Percentiles rank a stretch among this genome's conserved stretches.
These are phyloP conservation scores for Acrocephalus kingi DNA, from an alignment of 2,113 vertebrate genomes.

Conservation along the genomic window DNA sequence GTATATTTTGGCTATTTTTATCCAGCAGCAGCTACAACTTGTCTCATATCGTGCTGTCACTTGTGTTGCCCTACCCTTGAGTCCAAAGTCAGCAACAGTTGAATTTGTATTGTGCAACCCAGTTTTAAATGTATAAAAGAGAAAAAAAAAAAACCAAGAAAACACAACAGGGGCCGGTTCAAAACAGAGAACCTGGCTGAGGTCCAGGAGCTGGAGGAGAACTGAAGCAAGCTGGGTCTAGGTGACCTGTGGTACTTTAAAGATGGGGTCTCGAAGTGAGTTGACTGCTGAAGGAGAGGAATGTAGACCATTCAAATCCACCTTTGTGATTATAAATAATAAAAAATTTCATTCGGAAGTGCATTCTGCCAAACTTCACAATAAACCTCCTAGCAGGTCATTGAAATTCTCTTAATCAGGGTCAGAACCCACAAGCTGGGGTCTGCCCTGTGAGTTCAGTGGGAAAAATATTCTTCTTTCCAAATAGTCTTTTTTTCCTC, in stretches of 20 bases:
- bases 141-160: neutral
- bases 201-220: neutral
- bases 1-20: conserved; percentile 58
- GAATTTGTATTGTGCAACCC: conserved; percentile 10
- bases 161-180: neutral
- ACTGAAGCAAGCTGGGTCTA: neutral
- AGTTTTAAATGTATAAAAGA: conserved; percentile 11
- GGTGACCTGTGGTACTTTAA: neutral
- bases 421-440: conserved; percentile 89
- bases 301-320: conserved; percentile 64
- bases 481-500: conserved; percentile 76
- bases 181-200: neutral
- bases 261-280: neutral
- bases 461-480: conserved; percentile 80
- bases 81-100: conserved; percentile 38
- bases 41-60: neutral
- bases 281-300: conserved; percentile 8
- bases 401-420: conserved; percentile 84
- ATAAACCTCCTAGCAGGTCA: conserved; percentile 83
- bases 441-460: conserved; percentile 85
- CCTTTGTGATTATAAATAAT: conserved; percentile 80
- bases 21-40: conserved; percentile 30
- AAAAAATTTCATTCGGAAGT: conserved; percentile 82
- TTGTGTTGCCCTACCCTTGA: neutral
- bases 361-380: conserved; percentile 78